Conservation (phyloP, 1,140 invertebrate species). For the Amphibalanus amphitrite region DNA sequence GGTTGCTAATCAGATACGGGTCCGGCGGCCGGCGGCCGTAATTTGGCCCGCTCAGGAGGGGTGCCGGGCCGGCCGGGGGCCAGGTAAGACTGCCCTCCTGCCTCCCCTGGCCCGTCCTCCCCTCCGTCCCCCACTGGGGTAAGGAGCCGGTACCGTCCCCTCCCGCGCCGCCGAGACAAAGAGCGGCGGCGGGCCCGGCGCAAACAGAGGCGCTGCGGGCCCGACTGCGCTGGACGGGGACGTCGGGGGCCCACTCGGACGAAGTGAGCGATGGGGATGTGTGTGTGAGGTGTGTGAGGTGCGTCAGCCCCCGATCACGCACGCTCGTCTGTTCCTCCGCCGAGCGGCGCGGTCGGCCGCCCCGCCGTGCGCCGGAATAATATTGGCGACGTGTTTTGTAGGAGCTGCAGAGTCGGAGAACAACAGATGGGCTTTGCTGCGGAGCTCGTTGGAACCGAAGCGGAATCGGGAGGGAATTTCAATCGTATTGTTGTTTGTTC, state of each 20-base stretch:
- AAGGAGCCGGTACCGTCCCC: not conserved
- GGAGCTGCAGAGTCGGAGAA: too few relatives aligned
- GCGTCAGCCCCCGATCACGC: not conserved
- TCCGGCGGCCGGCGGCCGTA: not conserved
- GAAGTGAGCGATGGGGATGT: too few relatives aligned
- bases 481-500: too few relatives aligned
- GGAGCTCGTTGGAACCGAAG: too few relatives aligned
- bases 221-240: too few relatives aligned
- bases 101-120: too few relatives aligned
- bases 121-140: too few relatives aligned
- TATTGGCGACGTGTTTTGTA: not conserved
- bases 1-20: not conserved
- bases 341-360: too few relatives aligned
- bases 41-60: not conserved
- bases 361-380: not conserved
- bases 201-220: not conserved
- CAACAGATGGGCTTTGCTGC: too few relatives aligned
- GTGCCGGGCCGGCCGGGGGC: too few relatives aligned
- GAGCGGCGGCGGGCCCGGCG: not conserved
- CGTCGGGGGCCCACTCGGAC: too few relatives aligned
- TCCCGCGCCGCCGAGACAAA: not conserved
- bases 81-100: not conserved
- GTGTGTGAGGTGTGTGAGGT: not conserved
- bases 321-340: not conserved
- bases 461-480: too few relatives aligned